These are phyloP conservation scores for Enoplosus armatus DNA, from an alignment of 2,797 vertebrate species.

Conservation along the genomic window DNA sequence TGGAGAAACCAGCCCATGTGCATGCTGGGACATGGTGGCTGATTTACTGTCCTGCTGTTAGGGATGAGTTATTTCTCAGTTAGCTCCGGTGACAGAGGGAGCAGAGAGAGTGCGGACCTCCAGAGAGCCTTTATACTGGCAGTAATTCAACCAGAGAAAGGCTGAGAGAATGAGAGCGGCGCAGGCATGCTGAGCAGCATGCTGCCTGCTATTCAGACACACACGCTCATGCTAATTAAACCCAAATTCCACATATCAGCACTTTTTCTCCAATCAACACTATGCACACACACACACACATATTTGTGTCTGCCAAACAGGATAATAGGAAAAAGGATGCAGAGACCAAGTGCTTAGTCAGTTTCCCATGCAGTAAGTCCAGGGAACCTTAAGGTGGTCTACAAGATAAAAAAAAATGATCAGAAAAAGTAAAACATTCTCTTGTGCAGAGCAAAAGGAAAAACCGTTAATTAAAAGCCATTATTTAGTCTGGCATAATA, in stretches of 20 bases:
- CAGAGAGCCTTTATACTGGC: constrained; percentile 59
- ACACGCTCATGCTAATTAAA: constrained; percentile 66
- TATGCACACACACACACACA: not conserved
- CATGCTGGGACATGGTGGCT: constrained; percentile 52
- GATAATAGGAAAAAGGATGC: not conserved
- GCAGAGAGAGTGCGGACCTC: constrained; percentile 54
- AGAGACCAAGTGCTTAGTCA: not conserved
- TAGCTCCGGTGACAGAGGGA: constrained; percentile 55
- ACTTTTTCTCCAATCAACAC: constrained; percentile 45
- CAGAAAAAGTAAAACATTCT: not conserved
- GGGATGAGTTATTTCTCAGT: constrained; percentile 69
- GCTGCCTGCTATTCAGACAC: constrained; percentile 58
- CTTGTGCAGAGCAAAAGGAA: not conserved
- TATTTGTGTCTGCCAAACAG: constrained; percentile 18
- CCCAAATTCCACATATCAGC: constrained; percentile 71
- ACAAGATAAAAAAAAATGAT: not conserved
- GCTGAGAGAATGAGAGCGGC: constrained; percentile 20
- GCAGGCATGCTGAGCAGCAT: constrained; percentile 31
- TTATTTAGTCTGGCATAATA: not conserved
- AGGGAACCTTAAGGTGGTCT: not conserved
- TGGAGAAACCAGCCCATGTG: constrained; percentile 41
- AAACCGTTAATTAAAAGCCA: not conserved
- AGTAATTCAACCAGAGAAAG: constrained; percentile 64
- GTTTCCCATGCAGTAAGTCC: not conserved
- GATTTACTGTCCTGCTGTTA: constrained; percentile 59